Base-by-base conservation (phyloP, 2,113 vertebrate genomes). In the Centropus unirufus region DNA sequence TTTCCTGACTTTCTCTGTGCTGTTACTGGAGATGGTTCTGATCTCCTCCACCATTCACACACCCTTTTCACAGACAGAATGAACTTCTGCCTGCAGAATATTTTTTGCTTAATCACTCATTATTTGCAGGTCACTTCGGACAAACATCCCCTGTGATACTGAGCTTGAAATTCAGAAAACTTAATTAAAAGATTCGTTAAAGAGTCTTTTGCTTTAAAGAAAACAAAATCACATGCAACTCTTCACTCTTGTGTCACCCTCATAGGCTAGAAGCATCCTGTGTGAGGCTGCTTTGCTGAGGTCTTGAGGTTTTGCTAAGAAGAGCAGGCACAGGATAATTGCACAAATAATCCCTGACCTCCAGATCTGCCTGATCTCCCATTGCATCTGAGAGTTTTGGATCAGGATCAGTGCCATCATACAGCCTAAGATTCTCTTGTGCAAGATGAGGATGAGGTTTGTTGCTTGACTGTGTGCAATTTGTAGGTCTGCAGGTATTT, bases 281-380 rank as follows among this genome's bases (percentile, higher is more conserved):
- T 63, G 68, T 64, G 90, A 95, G 34, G 57, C 44, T 55, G 44
- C 30, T 62, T 40, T 29, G 9, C 42, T 0, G 24, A 92, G 57
- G 54, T 18, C 75, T 39, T 54, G 88, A 68, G 94, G 82, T 89
- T 96, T 90, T 64, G n/a, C 55, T 90, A 42, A 83, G 51, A 91
- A 44, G 55, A 78, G 19, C 76, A 89, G 80, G 36, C 11, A 3
- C 0, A 14, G 52, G 29, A 39, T 77, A 70, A 83, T 83, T 46
- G 24, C 73, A 83, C 36, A 89, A 74, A 66, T 18, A 67, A 30
- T n/a, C 21, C 59, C 13, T 5, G 63, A 91, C 76, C 73, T 89
- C 57, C 84, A 58, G 55, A 46, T 89, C 64, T 61, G 29, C 23
- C 80, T 4, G 1, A 30, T 55, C 64, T 90, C 69, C 64, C 6